A percentile compares a stretch with the other conserved stretches of the same genome.
These are phyloP conservation scores for Lithophane ornitopus DNA, from an alignment of 2,888 invertebrate genomes.

Conservation along the genomic window DNA sequence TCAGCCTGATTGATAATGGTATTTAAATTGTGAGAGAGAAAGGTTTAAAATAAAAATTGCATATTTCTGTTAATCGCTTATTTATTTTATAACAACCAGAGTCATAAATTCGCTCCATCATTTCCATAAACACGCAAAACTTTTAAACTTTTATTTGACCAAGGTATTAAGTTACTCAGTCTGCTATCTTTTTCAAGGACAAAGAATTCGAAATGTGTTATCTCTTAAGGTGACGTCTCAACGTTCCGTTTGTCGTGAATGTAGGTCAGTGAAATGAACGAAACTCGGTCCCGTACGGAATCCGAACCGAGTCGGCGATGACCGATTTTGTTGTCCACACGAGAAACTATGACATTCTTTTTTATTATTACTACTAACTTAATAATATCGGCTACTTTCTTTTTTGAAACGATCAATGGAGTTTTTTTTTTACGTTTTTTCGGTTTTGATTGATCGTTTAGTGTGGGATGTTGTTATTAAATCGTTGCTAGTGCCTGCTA, in stretches of 20 bases:
- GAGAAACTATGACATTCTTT: slow-evolving; percentile 83
- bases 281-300: slow-evolving; percentile 88
- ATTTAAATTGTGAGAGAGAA: slow-evolving; percentile 6
- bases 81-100: not conserved
- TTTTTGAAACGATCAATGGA: slow-evolving; percentile 54
- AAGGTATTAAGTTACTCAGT: slow-evolving; percentile 9
- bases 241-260: slow-evolving; percentile 77
- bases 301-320: slow-evolving; percentile 83
- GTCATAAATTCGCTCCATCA: not conserved
- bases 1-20: slow-evolving; percentile 27
- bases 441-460: slow-evolving; percentile 15
- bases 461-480: slow-evolving; percentile 20
- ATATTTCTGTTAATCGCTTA: not conserved
- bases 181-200: slow-evolving; percentile 65
- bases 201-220: slow-evolving; percentile 65
- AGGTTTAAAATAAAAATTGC: not conserved
- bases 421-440: slow-evolving; percentile 22
- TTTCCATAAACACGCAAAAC: not conserved
- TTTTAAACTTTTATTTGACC: slow-evolving; percentile 17
- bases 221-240: slow-evolving; percentile 69
- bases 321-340: slow-evolving; percentile 84
- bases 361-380: slow-evolving; percentile 65
- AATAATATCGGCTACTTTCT: slow-evolving; percentile 64
- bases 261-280: slow-evolving; percentile 90
- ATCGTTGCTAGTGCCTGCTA: not conserved